Conservation (phyloP, 2,113 vertebrate genomes). For the Myiozetetes cayanensis region DNA sequence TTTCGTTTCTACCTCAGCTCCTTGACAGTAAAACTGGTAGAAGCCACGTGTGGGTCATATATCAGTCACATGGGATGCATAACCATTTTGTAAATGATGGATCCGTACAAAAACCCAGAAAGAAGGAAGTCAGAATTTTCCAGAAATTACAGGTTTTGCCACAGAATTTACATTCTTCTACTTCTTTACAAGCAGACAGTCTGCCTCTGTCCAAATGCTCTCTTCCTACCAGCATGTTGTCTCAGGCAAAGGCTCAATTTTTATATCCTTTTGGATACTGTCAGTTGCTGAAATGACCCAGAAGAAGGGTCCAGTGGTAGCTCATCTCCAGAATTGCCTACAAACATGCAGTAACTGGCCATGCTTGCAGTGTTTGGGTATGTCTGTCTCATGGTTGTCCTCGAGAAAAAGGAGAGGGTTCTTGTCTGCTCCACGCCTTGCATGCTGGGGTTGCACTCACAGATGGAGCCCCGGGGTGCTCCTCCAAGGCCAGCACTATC, state of each 20-base stretch:
- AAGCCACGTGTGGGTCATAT: background rate
- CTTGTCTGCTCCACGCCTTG: background rate
- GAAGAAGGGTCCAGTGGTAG: background rate
- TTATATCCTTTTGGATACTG: background rate
- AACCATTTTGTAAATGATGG: background rate
- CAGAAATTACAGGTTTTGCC: background rate
- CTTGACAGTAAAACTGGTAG: background rate
- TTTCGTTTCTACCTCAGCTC: background rate
- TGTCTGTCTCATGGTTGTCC: accelerated
- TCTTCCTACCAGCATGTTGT: background rate
- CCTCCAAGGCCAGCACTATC: background rate
- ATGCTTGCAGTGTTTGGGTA: background rate
- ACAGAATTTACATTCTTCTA: background rate
- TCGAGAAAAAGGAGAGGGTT: background rate
- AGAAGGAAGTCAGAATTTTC: background rate
- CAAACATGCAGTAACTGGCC: background rate
- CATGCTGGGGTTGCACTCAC: accelerated
- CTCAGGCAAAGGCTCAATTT: background rate
- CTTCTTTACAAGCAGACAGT: background rate
- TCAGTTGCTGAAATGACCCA: background rate
- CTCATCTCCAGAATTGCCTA: background rate
- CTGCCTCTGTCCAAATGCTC: background rate
- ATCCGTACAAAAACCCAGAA: background rate
- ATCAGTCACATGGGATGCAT: background rate
- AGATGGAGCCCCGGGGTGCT: background rate